A percentile compares a stretch with the other conserved stretches of the same genome.
Evolutionary conservation across 2,888 invertebrate species (phyloP).

Genomic region (Drosophila infuscata): DNA sequence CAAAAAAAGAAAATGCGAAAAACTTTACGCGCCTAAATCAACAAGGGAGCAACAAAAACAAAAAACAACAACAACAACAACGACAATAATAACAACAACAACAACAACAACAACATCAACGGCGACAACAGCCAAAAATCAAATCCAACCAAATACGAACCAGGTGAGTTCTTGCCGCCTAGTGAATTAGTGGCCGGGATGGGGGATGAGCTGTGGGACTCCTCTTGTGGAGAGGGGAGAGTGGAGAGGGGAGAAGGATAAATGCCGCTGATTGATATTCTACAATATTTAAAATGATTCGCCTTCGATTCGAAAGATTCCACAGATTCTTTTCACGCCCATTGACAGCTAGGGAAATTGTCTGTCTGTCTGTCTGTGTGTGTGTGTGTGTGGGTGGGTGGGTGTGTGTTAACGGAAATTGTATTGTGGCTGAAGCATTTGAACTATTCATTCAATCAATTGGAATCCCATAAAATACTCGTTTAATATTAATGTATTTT

Average conservation of each 20-base stretch:
- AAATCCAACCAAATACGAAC: conserved; percentile 31
- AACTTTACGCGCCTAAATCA: conserved; percentile 58
- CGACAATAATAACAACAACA: conserved; percentile 13
- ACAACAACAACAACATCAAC: conserved; percentile 38
- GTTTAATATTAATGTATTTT: conserved; percentile 56
- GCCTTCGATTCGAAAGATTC: conserved; percentile 42
- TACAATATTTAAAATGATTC: conserved; percentile 52
- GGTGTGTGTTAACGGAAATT: conserved; percentile 39
- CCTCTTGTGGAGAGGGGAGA: not conserved
- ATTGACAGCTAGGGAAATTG: conserved; percentile 41
- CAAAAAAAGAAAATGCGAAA: conserved; percentile 40
- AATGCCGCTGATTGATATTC: conserved; percentile 61
- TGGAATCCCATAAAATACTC: conserved; percentile 50
- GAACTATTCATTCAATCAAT: conserved; percentile 62
- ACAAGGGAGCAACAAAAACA: conserved; percentile 55
- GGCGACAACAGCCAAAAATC: conserved; percentile 23
- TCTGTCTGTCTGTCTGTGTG: not conserved
- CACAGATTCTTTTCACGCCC: conserved; percentile 50
- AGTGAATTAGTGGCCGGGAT: not conserved
- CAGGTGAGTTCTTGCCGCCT: conserved; percentile 47
- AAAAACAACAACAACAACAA: conserved; percentile 6
- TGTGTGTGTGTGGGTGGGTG: not conserved
- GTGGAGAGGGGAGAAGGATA: not conserved
- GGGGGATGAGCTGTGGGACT: not conserved
- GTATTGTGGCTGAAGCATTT: conserved; percentile 41